phyloP scores from a whole-genome alignment of 2,888 invertebrate species.

The Bellardia bayeri region DNA sequence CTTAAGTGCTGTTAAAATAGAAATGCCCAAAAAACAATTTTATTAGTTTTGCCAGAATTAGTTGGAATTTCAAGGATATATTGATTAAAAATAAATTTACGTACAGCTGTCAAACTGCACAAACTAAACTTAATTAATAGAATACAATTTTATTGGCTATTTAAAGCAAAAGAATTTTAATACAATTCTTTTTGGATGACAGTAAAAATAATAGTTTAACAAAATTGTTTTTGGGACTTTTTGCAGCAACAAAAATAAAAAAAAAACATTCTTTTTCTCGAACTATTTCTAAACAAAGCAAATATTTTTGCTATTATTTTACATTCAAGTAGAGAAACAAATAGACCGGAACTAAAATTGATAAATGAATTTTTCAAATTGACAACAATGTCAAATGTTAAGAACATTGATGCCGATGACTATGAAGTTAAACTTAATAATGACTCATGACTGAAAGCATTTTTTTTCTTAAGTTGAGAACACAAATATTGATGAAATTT shows the following conservation, averaged over 20 bases:
- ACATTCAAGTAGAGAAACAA: slow-evolving; percentile 16
- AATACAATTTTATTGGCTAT: no score
- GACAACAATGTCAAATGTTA: slow-evolving; percentile 36
- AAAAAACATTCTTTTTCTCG: neutral
- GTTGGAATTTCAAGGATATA: no score
- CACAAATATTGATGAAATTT: slow-evolving; percentile 32
- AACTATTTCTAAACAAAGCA: slow-evolving; percentile 15
- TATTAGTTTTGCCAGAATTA: no score
- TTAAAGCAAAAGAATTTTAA: no score
- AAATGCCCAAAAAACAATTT: no score
- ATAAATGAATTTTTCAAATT: slow-evolving; percentile 46
- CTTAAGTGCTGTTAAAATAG: no score
- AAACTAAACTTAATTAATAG: no score
- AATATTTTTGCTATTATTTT: slow-evolving; percentile 5
- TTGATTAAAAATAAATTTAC: no score
- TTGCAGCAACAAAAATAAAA: neutral
- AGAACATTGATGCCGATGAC: neutral
- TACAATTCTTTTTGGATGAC: neutral
- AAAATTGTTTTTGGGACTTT: neutral
- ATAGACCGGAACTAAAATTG: slow-evolving; percentile 50
- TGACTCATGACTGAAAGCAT: neutral
- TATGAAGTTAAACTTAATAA: neutral
- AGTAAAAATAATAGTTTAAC: neutral
- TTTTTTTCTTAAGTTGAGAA: neutral
- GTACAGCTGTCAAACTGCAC: no score